Base-by-base conservation (phyloP, 2,888 invertebrate species). In the Pseudococcus viburni region DNA sequence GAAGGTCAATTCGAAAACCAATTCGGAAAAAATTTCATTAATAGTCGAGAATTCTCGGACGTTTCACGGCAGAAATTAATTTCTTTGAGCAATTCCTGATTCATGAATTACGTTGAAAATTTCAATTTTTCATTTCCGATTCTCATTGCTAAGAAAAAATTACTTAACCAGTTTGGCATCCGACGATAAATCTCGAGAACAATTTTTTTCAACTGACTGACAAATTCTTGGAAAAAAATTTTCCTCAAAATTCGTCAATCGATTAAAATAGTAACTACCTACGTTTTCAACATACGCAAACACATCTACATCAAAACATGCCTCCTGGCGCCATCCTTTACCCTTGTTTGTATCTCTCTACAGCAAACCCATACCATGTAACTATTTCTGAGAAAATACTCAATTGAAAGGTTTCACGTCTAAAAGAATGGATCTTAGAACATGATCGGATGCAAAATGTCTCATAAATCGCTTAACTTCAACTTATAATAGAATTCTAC, bases 381-480 rank as follows among this genome's bases (percentile, higher is more conserved):
- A 33, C 12, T 33, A 73, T 73, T 73, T 73, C 73, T 73, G 33
- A 33, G 73, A 73, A 73, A 73, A 33, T 73, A 33, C 73, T 33
- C 73, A 73, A 73, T 73, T 17, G 17, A 73, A 33, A 73, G 73
- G 73, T 73, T 33, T 33, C 73, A 73, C 73, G 73, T 73, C 73
- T 73, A 17, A 19, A 73, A 33, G 73, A 73, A 19, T 19, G n/a
- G 33, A 46, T 46, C 80, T 46, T 46, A 19, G 42, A 46, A 83
- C 80, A 83, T 42, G 33, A 42, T 46, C 80, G 46, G 80, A 46
- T 83, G 80, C 80, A 83, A 83, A 83, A 83, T 46, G 80, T 83
- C 80, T 83, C 80, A 83, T 83, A 83, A 83, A 83, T 83, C 80
- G 80, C 80, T 46, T 83, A 83, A 83, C 80, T 83, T 46, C 46